phyloP scores from a whole-genome alignment of 2,888 invertebrate species.

The Cheilosia impressa region DNA sequence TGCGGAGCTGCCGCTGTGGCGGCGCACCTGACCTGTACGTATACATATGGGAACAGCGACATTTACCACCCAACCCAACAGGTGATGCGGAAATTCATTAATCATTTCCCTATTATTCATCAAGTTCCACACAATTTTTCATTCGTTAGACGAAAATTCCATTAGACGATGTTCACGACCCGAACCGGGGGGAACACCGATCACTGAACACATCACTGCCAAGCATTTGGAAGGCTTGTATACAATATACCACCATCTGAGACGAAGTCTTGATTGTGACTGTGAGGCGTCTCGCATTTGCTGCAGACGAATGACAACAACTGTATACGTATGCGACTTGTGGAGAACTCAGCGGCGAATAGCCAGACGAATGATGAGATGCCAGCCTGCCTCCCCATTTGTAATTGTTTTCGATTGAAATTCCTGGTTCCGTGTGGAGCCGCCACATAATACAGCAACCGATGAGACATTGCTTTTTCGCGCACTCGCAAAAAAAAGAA shows the following conservation, averaged over 20 bases:
- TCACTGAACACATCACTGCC: neutral
- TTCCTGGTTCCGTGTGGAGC: constrained; percentile 61
- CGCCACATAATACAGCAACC: constrained; percentile 25
- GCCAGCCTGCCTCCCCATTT: constrained; percentile 57
- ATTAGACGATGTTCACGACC: constrained; percentile 62
- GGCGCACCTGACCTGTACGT: constrained; percentile 33
- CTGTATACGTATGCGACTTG: constrained; percentile 4
- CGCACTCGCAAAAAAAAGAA: constrained; percentile 2
- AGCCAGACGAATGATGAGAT: constrained; percentile 60
- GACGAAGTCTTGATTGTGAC: constrained; percentile 15
- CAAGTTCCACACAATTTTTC: constrained; percentile 52
- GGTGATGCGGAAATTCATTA: constrained; percentile 83
- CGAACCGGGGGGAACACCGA: constrained; percentile 12
- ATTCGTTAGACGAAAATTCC: constrained; percentile 57
- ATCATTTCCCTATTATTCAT: constrained; percentile 80
- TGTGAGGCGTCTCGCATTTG: constrained; percentile 2
- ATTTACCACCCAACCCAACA: constrained; percentile 75
- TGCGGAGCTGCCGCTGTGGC: constrained; percentile 33
- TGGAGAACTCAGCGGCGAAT: neutral
- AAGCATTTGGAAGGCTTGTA: constrained; percentile 3
- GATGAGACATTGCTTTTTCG: constrained; percentile 45
- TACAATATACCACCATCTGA: constrained; percentile 49
- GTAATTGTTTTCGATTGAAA: constrained; percentile 71
- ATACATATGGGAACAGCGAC: constrained; percentile 59
- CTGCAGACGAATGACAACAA: constrained; percentile 49